Percentiles rank a stretch among this genome's conserved stretches.
These are phyloP conservation scores for Drosophila sproati DNA, from an alignment of 1,140 invertebrate genomes.

Conservation along the genomic window DNA sequence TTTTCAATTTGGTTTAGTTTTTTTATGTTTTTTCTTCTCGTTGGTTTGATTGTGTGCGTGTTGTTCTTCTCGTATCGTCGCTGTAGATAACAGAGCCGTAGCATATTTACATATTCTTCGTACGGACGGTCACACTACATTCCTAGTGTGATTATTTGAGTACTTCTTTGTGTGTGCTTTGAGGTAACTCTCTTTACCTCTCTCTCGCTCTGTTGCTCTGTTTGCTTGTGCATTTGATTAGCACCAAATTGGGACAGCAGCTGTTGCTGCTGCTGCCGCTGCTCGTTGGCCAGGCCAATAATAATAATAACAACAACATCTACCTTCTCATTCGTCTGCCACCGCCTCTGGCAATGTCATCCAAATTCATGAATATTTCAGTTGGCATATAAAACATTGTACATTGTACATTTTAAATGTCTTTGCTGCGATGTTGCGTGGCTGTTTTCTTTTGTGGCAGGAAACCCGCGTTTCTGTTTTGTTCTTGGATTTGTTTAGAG, in stretches of 20 bases:
- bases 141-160: slow-evolving; percentile 52
- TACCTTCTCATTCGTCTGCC: slow-evolving; percentile 7
- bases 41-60: slow-evolving; percentile 15
- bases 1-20: slow-evolving; percentile 61
- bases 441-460: slow-evolving; percentile 26
- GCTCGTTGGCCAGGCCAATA: slow-evolving; percentile 33
- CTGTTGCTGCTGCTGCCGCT: slow-evolving; percentile 45
- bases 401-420: slow-evolving; percentile 10
- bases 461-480: slow-evolving; percentile 18
- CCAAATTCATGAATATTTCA: slow-evolving; percentile 46
- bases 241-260: slow-evolving; percentile 47
- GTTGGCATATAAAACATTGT: slow-evolving; percentile 27
- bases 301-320: slow-evolving; percentile 14
- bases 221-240: slow-evolving; percentile 54
- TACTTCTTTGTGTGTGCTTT: slow-evolving; percentile 38
- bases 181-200: background rate
- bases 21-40: slow-evolving; percentile 12
- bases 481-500: slow-evolving; percentile 20
- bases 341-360: slow-evolving; percentile 29
- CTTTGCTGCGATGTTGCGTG: slow-evolving; percentile 13
- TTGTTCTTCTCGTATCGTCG: slow-evolving; percentile 53
- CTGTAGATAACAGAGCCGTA: slow-evolving; percentile 61
- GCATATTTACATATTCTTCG: slow-evolving; percentile 69
- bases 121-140: slow-evolving; percentile 45
- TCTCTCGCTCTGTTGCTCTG: slow-evolving; percentile 3